These are phyloP conservation scores for Chaetodon trifasciatus DNA, from an alignment of 2,797 vertebrate genomes.

Conservation along the genomic window DNA sequence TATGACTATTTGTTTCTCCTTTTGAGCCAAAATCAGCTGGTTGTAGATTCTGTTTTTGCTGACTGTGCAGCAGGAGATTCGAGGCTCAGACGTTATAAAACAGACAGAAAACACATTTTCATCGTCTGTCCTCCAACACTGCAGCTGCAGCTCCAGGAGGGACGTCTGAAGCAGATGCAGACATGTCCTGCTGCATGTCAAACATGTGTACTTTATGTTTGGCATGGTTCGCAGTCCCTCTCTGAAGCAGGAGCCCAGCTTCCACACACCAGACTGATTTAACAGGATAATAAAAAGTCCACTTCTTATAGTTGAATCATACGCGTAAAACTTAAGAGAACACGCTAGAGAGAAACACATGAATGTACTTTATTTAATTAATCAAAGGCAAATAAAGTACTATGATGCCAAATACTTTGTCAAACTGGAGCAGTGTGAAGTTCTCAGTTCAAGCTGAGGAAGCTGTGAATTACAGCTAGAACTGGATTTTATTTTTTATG, in stretches of 20 bases:
- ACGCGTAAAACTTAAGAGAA: too few species aligned
- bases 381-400: background rate
- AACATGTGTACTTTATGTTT: constrained; percentile 51
- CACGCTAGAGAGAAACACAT: background rate
- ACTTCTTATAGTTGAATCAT: background rate
- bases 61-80: background rate
- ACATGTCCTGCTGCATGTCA: constrained; percentile 43
- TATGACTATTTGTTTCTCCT: background rate
- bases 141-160: constrained; percentile 36
- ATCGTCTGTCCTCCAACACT: background rate
- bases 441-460: background rate
- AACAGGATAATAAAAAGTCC: background rate
- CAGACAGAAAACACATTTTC: constrained; percentile 3
- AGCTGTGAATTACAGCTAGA: background rate
- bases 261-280: constrained; percentile 9
- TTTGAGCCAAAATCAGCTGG: background rate
- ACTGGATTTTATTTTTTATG: background rate
- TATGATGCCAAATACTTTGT: background rate
- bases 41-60: background rate
- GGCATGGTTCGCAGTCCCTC: constrained; percentile 8
- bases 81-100: background rate
- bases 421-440: background rate
- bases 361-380: background rate
- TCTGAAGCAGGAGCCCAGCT: constrained; percentile 22
- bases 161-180: background rate